phyloP scores from a whole-genome alignment of 2,888 invertebrate genomes.

The Cybosia mesomella region DNA sequence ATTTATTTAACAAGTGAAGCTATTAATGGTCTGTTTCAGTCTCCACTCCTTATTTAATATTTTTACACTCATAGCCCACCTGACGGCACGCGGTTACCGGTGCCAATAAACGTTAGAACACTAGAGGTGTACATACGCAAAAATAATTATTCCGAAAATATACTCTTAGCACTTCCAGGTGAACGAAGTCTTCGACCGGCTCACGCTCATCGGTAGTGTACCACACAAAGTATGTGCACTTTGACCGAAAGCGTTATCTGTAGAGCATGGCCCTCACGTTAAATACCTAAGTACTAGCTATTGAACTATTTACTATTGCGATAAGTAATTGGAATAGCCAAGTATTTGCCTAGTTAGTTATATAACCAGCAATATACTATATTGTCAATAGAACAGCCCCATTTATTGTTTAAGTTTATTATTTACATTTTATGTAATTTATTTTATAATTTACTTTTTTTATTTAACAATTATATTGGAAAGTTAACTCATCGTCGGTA shows the following conservation, averaged over 20 bases:
- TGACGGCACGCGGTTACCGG: too few relatives aligned
- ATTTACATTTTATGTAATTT: too few relatives aligned
- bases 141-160: not conserved
- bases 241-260: slow-evolving; percentile 54
- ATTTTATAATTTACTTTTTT: too few relatives aligned
- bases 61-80: too few relatives aligned
- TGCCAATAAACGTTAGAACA: too few relatives aligned
- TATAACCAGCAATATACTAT: not conserved
- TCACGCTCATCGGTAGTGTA: slow-evolving; percentile 49
- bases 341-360: not conserved
- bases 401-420: not conserved
- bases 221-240: slow-evolving; percentile 50
- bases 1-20: too few relatives aligned
- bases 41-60: too few relatives aligned
- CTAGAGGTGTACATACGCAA: too few relatives aligned
- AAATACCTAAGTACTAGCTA: slow-evolving; percentile 41
- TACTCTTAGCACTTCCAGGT: slow-evolving; percentile 13
- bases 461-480: too few relatives aligned
- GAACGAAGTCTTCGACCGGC: slow-evolving; percentile 6
- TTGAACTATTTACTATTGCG: slow-evolving; percentile 16
- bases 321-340: slow-evolving; percentile 10
- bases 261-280: slow-evolving; percentile 45
- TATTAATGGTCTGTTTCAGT: too few relatives aligned
- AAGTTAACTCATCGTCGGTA: too few relatives aligned
- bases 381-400: not conserved